A percentile compares a stretch with the other conserved stretches of the same genome.
phyloP scores from a whole-genome alignment of 1,140 invertebrate species.

The Scaptodrosophila lebanonensis region DNA sequence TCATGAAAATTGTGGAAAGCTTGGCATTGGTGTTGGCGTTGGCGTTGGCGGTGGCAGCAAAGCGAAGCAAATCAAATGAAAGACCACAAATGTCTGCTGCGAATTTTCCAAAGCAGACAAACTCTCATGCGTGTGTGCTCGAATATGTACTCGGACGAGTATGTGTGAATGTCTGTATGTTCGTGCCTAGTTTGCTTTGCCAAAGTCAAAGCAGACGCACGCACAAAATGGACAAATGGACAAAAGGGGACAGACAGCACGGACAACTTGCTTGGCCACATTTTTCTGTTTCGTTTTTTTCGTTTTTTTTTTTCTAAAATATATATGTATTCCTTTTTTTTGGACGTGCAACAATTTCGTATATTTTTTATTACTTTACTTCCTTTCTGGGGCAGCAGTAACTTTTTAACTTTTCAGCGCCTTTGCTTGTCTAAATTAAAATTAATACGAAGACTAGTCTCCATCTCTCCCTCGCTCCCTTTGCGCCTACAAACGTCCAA shows the following conservation, averaged over 20 bases:
- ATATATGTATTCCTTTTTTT: background rate
- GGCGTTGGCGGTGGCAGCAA: background rate
- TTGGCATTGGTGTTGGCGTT: too few species aligned
- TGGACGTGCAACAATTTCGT: constrained; percentile 22
- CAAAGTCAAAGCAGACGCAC: too few species aligned
- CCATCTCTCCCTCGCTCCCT: constrained; percentile 4
- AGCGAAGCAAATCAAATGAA: constrained; percentile 20
- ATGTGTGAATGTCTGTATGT: too few species aligned
- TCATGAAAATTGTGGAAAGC: background rate
- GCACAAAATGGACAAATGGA: too few species aligned
- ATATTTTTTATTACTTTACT: constrained; percentile 5
- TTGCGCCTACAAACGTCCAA: constrained; percentile 1
- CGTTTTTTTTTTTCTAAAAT: too few species aligned
- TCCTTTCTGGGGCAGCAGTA: constrained; percentile 18
- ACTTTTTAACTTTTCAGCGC: constrained; percentile 54
- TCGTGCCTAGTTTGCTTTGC: too few species aligned
- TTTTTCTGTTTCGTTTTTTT: too few species aligned
- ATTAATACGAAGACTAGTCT: too few species aligned
- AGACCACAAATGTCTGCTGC: constrained; percentile 1
- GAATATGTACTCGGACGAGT: constrained; percentile 1
- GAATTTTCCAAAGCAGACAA: constrained; percentile 5
- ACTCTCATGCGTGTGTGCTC: constrained; percentile 1
- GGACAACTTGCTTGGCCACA: too few species aligned
- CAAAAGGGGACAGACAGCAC: too few species aligned
- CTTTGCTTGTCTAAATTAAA: too few species aligned